phyloP scores from a whole-genome alignment of 2,888 invertebrate genomes.

The Melinaea marsaeus region DNA sequence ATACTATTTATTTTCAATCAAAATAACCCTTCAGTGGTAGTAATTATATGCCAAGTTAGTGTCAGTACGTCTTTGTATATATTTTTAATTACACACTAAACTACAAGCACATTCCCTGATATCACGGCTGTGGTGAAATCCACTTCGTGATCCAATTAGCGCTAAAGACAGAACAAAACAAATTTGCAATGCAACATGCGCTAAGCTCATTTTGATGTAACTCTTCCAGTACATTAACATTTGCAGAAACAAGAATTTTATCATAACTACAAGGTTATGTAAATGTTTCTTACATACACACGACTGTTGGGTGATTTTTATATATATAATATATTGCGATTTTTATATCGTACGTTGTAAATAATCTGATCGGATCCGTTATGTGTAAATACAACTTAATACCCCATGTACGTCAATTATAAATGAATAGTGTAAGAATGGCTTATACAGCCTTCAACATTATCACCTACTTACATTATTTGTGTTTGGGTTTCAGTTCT shows the following conservation, averaged over 20 bases:
- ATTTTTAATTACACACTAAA: not conserved
- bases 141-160: slow-evolving; percentile 1
- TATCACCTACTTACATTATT: slow-evolving; percentile 2
- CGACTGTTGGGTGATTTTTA: slow-evolving; percentile 10
- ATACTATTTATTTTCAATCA: too few species aligned
- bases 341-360: slow-evolving; percentile 21
- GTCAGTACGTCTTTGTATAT: not conserved
- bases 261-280: slow-evolving; percentile 15
- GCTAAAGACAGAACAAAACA: not conserved
- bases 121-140: too few species aligned
- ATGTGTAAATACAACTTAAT: slow-evolving; percentile 5
- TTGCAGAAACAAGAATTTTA: slow-evolving; percentile 22
- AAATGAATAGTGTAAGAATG: slow-evolving; percentile 23
- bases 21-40: too few species aligned
- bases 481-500: slow-evolving; percentile 12
- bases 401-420: slow-evolving; percentile 21
- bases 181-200: not conserved
- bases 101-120: not conserved
- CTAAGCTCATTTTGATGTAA: slow-evolving; percentile 21
- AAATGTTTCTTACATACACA: slow-evolving; percentile 36
- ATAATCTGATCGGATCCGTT: slow-evolving; percentile 8
- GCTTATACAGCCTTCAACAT: not conserved
- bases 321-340: not conserved
- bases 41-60: too few species aligned
- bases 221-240: slow-evolving; percentile 22